These are phyloP conservation scores for Chironomus tepperi DNA, from an alignment of 1,140 invertebrate species.

Conservation along the genomic window DNA sequence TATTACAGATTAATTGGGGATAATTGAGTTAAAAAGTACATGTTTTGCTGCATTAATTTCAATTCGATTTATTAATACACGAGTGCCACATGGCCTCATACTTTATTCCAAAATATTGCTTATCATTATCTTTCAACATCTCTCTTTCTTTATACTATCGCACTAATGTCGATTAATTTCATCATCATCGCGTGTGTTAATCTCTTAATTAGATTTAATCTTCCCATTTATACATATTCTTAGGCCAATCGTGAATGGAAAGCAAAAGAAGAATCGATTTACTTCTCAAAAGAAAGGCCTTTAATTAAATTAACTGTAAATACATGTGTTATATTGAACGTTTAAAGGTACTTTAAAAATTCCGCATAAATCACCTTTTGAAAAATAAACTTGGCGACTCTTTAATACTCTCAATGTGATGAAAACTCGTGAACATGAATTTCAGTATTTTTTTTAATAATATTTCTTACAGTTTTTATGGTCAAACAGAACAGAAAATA, in stretches of 20 bases:
- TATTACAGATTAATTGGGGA: conserved; percentile 7
- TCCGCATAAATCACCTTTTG: no score
- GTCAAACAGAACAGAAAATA: no score
- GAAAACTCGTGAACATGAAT: background rate
- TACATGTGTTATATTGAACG: background rate
- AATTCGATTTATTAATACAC: background rate
- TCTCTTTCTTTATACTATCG: background rate
- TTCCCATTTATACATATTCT: background rate
- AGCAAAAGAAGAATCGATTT: no score
- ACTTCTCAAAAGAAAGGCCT: background rate
- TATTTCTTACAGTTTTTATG: background rate
- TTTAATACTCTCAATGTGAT: background rate
- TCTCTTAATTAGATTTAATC: conserved; percentile 2
- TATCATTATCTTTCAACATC: background rate
- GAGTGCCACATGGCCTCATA: background rate
- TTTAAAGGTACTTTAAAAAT: no score
- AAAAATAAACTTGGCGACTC: no score
- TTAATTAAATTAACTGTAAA: conserved; percentile 10
- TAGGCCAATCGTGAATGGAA: no score
- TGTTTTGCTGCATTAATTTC: background rate
- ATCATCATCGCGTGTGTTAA: background rate
- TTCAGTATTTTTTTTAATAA: background rate
- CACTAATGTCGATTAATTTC: background rate
- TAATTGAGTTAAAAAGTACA: background rate
- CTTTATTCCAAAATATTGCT: background rate